Evolutionary conservation across 2,888 invertebrate species (phyloP).

Genomic region (Drosophila tanythrix): DNA sequence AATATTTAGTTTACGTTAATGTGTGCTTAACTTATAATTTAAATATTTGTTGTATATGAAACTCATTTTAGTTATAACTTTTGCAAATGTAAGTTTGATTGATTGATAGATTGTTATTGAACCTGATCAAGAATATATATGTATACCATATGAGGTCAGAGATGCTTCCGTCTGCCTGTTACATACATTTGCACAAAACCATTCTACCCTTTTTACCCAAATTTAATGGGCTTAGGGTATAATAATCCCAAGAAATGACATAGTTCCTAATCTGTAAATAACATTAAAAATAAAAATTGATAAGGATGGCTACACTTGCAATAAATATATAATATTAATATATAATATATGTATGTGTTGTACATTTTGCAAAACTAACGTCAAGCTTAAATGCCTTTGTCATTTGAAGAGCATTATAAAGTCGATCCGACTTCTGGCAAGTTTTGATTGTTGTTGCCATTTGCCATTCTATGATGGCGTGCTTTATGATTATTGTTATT

Average conservation of each 20-base stretch:
- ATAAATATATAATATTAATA: background rate
- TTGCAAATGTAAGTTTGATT: background rate
- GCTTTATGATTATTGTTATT: constrained; percentile 73
- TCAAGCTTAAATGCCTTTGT: background rate
- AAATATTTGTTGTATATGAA: background rate
- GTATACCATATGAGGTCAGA: no score
- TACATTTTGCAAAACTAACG: background rate
- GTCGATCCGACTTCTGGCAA: background rate
- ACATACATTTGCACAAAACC: no score
- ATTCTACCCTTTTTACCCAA: no score
- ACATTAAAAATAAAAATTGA: background rate
- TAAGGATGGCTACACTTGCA: background rate
- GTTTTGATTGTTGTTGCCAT: constrained; percentile 28
- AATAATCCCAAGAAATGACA: background rate
- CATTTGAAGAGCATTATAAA: constrained; percentile 16
- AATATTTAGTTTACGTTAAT: background rate
- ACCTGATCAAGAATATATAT: no score
- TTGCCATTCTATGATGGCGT: constrained; percentile 35
- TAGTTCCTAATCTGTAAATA: background rate
- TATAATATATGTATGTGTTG: background rate
- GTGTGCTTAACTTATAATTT: background rate
- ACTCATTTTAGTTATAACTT: background rate
- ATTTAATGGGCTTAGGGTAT: no score
- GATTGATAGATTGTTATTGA: no score
- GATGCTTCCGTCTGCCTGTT: no score